Evolutionary conservation across 2,797 vertebrate species (phyloP), one percentile per base, ranked within the genome.

Genomic region (Rhinatrema bivittatum): DNA sequence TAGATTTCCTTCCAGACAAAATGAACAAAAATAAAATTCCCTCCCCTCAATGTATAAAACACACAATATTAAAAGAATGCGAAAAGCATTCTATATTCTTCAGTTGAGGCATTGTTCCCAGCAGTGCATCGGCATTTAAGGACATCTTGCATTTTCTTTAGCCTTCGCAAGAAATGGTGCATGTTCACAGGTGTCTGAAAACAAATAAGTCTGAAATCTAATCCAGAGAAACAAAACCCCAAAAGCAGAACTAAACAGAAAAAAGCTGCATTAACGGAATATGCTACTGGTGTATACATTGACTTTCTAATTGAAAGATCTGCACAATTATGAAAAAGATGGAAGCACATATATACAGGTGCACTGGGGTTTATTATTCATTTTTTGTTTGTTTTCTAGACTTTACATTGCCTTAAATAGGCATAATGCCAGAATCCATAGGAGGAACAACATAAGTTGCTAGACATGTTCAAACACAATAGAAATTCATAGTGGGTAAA

Each of bases 1-100:
- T 80, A 79, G 78, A 80, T 68, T 79, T 80, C 72, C 68, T 65
- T 62, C 68, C n/a, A 68, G 64, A 50, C 36, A 36, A 64, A 74
- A 60, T 32, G n/a, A 71, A 78, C 78, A 74, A 79, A 78, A 75
- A 72, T 72, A 80, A 71, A 65, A 40, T 10, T 37, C 47, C 60
- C 16, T 17, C 24, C 29, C 3, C 42, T n/a, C 53, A 28, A 56
- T 58, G 62, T 33, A 63, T 37, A 73, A 64, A 53, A 60, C 62
- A 66, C 35, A 72, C 20, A 64, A 67, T 46, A 41, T 53, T 48
- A 68, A 60, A 68, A 45, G 69, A 62, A 67, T 34, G 53, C 64
- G 66, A 30, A 38, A 51, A 61, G 65, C 64, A 66, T 53, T 55
- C 51, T 43, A 62, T 50, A 31, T 44, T 60, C 55, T 48, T 50